A percentile compares a stretch with the other conserved stretches of the same genome.
Conservation (phyloP, 2,113 vertebrate species). For the Phaethon lepturus region DNA sequence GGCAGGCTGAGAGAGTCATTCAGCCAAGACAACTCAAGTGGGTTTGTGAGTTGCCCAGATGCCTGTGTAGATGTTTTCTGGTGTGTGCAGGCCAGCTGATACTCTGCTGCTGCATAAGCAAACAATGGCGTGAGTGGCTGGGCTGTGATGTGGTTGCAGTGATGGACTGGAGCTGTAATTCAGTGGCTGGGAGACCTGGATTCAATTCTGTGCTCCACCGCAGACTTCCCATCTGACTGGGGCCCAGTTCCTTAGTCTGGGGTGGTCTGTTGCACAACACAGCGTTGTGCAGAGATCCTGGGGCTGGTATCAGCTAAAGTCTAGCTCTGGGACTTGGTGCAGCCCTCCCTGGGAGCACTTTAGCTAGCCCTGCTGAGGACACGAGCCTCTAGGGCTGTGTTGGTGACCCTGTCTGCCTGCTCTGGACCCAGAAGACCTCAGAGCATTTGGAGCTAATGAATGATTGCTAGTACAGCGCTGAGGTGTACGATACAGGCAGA, state of each 20-base stretch:
- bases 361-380: neutral
- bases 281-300: neutral
- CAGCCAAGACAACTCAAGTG: neutral
- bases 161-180: neutral
- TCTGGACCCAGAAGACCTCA: neutral
- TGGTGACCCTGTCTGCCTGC: neutral
- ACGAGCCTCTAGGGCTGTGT: rapidly evolving
- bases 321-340: neutral
- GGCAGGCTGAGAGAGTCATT: neutral
- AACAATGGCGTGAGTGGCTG: neutral
- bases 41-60: neutral
- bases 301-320: neutral
- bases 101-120: neutral
- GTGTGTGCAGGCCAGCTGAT: neutral
- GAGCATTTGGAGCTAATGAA: neutral
- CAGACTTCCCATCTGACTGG: neutral
- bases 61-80: neutral
- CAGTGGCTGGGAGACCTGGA: neutral
- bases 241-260: neutral
- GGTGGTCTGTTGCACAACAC: neutral
- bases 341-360: neutral
- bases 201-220: neutral
- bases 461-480: neutral
- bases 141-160: neutral
- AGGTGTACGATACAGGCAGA: neutral